Conservation (phyloP, 1,140 invertebrate genomes). For the Mylabris phalerata region DNA sequence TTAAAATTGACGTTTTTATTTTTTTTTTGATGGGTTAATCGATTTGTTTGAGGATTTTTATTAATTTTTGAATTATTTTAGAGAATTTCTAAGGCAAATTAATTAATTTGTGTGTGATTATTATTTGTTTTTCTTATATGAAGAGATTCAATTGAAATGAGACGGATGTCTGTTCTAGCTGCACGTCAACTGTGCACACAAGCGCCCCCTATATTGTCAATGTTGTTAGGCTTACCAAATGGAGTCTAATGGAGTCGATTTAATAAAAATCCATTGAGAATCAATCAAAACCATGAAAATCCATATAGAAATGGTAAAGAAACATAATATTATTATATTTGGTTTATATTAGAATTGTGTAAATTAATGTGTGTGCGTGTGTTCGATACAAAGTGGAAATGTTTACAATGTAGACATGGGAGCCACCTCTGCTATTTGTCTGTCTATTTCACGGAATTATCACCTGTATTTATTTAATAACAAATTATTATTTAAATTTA, state of each 20-base stretch:
- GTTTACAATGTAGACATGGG: constrained; percentile 44
- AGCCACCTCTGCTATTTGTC: constrained; percentile 43
- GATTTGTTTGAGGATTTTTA: not conserved
- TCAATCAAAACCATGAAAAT: constrained; percentile 38
- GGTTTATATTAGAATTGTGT: constrained; percentile 38
- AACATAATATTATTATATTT: constrained; percentile 42
- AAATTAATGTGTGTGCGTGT: constrained; percentile 37
- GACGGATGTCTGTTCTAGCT: not conserved
- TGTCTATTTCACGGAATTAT: constrained; percentile 35
- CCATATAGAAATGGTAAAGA: constrained; percentile 40
- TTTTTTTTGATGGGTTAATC: not conserved
- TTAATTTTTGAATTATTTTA: not conserved
- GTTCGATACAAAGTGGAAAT: constrained; percentile 31
- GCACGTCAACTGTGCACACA: constrained; percentile 13
- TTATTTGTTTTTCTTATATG: not conserved
- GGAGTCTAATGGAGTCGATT: constrained; percentile 46
- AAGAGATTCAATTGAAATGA: not conserved
- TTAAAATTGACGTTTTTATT: constrained; percentile 11
- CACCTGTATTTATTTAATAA: constrained; percentile 9
- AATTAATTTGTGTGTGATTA: not conserved
- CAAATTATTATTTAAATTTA: too few relatives aligned
- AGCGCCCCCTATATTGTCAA: constrained; percentile 63
- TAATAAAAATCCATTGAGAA: constrained; percentile 39
- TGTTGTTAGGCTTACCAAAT: constrained; percentile 54
- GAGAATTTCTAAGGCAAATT: not conserved